Base-by-base conservation (phyloP, 2,113 vertebrate species). In the Lonchura striata region DNA sequence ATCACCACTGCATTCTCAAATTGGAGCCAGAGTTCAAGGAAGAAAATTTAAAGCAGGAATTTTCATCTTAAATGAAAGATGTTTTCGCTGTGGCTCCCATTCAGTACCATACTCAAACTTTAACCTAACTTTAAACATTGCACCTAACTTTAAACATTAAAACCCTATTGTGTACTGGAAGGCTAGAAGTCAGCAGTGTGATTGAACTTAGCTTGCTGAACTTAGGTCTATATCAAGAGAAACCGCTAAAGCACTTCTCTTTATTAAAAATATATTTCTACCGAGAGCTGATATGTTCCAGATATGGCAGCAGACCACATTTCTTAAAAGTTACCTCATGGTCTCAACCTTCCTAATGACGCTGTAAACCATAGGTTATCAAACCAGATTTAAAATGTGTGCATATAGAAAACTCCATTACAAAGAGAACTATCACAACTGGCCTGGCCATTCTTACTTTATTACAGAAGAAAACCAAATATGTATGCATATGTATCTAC, bases 231-330 rank as follows among this genome's bases (percentile, higher is more conserved):
- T 49, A 77, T 71, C 44, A 80, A 69, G 71, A 80, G 56, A 95
- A 92, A 83, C 23, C 37, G 68, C 59, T 85, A 60, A 87, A 88
- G 18, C 50, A 63, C 7, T 23, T 61, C 30, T 85, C 42, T 88
- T 92, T 78, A 95, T 95, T 90, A 96, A 88, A 89, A 88, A 77
- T 63, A 25, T 64, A 78, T 92, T 90, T 93, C 60, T 95, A 78
- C 30, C 1, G 7, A 61, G n/a, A 91, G 22, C 22, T 94, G 65
- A 21, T 72, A 68, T 37, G 31, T 74, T 95, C 54, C 78, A 87
- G 61, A 61, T 63, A 82, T 0, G 0, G 47, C 39, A 86, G 54
- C 30, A 80, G 47, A 61, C 15, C 44, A 17, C 70, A 70, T 90
- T 94, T 91, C 88, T 80, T 85, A 77, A 74, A 54, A 94, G 39